phyloP scores from a whole-genome alignment of 2,113 vertebrate species.

The Grantiella picta region DNA sequence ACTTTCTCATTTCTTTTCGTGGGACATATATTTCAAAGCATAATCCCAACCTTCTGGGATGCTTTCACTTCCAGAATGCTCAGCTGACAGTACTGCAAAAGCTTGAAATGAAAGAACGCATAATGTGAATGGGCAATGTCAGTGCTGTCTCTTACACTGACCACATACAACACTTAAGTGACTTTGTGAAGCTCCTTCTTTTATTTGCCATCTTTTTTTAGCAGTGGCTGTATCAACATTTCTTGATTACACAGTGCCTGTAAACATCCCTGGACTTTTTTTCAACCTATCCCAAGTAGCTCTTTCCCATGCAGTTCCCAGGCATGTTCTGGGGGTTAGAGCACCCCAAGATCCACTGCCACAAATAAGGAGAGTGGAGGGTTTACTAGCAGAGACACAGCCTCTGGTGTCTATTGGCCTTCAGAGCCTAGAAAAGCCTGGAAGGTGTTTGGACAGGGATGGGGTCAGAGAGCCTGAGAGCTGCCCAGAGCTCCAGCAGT shows the following conservation, averaged over 20 bases:
- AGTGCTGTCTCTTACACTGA: not conserved
- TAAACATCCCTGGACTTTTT: not conserved
- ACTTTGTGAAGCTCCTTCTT: not conserved
- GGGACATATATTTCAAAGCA: not conserved
- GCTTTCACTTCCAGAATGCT: not conserved
- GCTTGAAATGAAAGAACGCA: not conserved
- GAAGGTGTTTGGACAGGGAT: not conserved
- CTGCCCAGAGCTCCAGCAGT: not conserved
- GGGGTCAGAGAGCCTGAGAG: not conserved
- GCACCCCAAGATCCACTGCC: not conserved
- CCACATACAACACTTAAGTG: not conserved
- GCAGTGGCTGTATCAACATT: not conserved
- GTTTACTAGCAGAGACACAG: not conserved
- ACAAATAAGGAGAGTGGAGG: not conserved
- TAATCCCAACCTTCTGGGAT: not conserved
- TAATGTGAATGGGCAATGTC: not conserved
- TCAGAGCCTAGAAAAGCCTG: not conserved
- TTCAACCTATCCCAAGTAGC: not conserved
- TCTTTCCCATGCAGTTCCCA: not conserved
- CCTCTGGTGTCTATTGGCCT: not conserved
- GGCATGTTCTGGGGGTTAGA: not conserved
- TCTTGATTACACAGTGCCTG: not conserved
- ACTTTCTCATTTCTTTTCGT: not conserved
- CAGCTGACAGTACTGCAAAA: not conserved
- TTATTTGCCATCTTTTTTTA: accelerated